phyloP scores from a whole-genome alignment of 2,888 invertebrate genomes.

The Sarcophaga variegata region DNA sequence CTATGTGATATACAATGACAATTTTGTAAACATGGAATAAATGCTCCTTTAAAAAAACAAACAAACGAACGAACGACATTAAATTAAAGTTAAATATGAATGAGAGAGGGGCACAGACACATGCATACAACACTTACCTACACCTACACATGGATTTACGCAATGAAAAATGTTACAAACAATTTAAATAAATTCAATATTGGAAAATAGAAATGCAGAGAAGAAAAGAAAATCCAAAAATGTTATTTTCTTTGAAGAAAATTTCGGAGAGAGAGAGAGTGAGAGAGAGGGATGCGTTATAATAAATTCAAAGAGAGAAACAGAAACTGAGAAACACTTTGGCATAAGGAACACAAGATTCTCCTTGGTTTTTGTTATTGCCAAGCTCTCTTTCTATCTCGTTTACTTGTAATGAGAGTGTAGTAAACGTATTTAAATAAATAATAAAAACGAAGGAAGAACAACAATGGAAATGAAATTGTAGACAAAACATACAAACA shows the following conservation, averaged over 20 bases:
- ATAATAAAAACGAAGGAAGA: constrained; percentile 63
- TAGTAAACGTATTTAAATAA: constrained; percentile 49
- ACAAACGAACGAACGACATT: constrained; percentile 29
- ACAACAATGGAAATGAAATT: constrained; percentile 62
- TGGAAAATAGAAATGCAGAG: constrained; percentile 4
- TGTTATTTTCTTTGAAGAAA: constrained; percentile 24
- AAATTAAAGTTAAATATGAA: neutral
- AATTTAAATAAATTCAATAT: constrained; percentile 60
- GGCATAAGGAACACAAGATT: constrained; percentile 36
- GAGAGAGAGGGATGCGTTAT: neutral
- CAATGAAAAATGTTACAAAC: neutral
- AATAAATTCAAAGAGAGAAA: neutral
- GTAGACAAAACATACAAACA: constrained; percentile 11
- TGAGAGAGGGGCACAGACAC: neutral
- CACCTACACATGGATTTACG: no score
- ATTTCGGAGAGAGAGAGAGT: neutral
- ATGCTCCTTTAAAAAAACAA: neutral
- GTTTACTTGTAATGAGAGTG: constrained; percentile 14
- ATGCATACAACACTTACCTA: no score
- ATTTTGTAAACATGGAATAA: neutral
- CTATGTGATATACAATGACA: neutral
- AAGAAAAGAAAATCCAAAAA: constrained; percentile 23
- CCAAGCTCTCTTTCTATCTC: neutral
- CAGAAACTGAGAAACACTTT: constrained; percentile 24
- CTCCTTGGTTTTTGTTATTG: neutral